Percentiles rank a stretch among this genome's conserved stretches.
Conservation (phyloP, 2,113 vertebrate genomes). For the Oceanites oceanicus region DNA sequence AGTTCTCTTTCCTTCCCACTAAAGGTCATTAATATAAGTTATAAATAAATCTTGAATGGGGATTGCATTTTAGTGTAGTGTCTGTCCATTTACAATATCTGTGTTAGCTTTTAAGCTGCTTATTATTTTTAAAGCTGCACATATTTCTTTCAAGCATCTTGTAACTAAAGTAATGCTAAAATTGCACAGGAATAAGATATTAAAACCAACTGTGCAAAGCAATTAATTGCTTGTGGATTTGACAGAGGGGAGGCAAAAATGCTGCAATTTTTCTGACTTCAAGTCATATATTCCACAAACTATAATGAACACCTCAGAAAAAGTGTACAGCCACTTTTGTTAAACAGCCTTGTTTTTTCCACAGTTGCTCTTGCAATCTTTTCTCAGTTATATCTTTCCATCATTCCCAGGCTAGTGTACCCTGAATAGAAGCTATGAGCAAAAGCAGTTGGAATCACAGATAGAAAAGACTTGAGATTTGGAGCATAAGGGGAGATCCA, state of each 20-base stretch:
- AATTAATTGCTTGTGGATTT: not conserved
- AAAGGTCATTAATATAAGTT: not conserved
- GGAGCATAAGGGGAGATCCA: not conserved
- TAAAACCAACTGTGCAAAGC: not conserved
- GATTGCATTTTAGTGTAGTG: not conserved
- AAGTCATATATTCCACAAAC: not conserved
- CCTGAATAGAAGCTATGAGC: not conserved
- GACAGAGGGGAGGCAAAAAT: not conserved
- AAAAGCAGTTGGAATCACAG: not conserved
- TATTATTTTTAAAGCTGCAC: not conserved
- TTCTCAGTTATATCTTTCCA: not conserved
- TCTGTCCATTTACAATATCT: not conserved
- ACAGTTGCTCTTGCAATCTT: not conserved
- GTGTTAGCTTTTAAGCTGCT: not conserved
- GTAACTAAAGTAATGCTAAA: not conserved
- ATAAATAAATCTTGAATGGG: not conserved
- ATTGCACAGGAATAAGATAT: not conserved
- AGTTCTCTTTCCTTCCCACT: not conserved
- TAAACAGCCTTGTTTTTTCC: not conserved
- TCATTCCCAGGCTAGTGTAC: not conserved
- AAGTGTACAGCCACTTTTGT: not conserved
- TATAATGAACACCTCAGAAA: not conserved
- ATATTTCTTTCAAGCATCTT: not conserved
- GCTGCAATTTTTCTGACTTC: not conserved
- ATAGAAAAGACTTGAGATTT: not conserved